Evolutionary conservation across 1,140 invertebrate genomes (phyloP), one percentile per base, ranked within the genome.

Genomic region (Mycetomoellerius zeteki): DNA sequence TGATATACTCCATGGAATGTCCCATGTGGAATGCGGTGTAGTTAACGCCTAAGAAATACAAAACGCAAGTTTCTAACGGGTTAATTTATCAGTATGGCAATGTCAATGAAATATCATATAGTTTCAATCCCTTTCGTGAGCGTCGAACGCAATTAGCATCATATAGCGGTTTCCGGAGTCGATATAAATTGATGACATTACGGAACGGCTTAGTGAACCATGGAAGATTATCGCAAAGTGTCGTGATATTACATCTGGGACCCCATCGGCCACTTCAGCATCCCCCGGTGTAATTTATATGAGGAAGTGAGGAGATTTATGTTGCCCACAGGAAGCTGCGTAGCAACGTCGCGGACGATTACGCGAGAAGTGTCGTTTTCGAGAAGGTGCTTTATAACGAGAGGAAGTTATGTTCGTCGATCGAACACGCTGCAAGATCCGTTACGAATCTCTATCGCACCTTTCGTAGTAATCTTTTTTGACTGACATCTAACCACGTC

Each of bases 291-390:
- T 75, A 82, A 88, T 88, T 88, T 88, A 88, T 73, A 76, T 56
- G 73, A 71, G 69, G 77, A 37, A 62, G 19, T 16, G 27, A 54
- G 37, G 50, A 89, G 85, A 84, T 90, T 90, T 87, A 86, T 73
- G 85, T 33, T 75, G 75, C 77, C 21, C 69, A 21, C 21, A 43
- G 27, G 50, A 69, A 77, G 30, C 86, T 21, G 56, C 72, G 43
- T 73, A 75, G 69, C 69, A 77, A 60, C 69, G 88, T 85, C 62
- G 62, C 58, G 67, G 67, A 77, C 75, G 84, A 88, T 76, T 67
- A 80, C 84, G 62, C 37, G 43, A 43, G 69, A 47, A 69, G 21
- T 33, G 16, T 86, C 54, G 50, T 89, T 90, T 89, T 80, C 85
- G 47, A 56, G 30, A 54, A 62, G 71, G 12, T 77, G 71, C 69